Evolutionary conservation across 2,113 vertebrate species (phyloP).

Genomic region (Platichthys flesus): DNA sequence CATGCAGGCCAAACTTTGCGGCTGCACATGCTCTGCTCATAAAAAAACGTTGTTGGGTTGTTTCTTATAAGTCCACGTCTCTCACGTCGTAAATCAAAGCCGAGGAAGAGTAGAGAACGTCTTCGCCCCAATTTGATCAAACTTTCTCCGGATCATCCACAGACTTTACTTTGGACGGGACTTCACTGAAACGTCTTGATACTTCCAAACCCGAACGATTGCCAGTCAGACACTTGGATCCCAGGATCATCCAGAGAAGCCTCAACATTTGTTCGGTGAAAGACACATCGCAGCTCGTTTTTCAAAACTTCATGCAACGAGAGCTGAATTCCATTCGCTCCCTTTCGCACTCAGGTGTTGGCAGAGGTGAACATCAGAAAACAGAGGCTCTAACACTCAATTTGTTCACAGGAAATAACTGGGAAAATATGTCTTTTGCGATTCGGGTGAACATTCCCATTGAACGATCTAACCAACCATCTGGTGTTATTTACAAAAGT

Average conservation of each 20-base stretch:
- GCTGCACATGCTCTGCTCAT: constrained; percentile 8
- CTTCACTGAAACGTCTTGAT: constrained; percentile 17
- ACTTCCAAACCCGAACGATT: constrained; percentile 19
- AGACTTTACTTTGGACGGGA: constrained; percentile 56
- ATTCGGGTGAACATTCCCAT: constrained; percentile 2
- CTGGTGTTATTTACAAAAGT: too few species aligned
- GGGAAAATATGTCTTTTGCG: not conserved
- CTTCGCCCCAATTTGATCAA: constrained; percentile 17
- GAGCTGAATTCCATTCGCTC: not conserved
- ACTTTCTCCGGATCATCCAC: constrained; percentile 15
- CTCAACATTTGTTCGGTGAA: not conserved
- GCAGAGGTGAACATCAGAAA: not conserved
- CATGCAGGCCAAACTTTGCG: not conserved
- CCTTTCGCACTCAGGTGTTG: not conserved
- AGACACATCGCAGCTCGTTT: not conserved
- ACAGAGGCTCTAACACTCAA: not conserved
- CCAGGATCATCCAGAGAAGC: not conserved
- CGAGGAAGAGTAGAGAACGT: constrained; percentile 20
- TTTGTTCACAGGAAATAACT: not conserved
- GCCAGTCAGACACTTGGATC: constrained; percentile 15
- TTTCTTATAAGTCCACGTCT: constrained; percentile 3
- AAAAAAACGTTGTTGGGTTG: not conserved
- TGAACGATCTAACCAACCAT: too few species aligned
- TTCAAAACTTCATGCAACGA: not conserved
- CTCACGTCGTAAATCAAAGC: constrained; percentile 36